phyloP scores from a whole-genome alignment of 2,113 vertebrate species.

The Ciconia stormi region DNA sequence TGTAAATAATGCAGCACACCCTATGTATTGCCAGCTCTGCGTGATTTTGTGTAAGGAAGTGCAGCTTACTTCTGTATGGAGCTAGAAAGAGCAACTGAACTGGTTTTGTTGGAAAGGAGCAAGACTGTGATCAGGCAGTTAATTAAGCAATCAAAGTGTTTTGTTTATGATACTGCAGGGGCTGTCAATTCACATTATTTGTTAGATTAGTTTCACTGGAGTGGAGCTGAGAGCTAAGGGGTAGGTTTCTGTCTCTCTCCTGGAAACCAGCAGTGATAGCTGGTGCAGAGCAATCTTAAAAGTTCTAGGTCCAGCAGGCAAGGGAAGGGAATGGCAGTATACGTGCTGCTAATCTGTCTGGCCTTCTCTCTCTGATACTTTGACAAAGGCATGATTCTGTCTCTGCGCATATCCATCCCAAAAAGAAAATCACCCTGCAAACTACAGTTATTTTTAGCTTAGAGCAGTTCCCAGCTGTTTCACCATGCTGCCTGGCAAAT shows the following conservation, averaged over 20 bases:
- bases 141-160: constrained; percentile 34
- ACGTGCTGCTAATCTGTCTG: neutral
- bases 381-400: neutral
- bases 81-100: neutral
- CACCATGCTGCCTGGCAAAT: neutral
- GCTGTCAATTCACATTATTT: neutral
- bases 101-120: neutral
- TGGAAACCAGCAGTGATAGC: neutral
- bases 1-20: neutral
- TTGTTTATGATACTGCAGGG: neutral
- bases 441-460: neutral
- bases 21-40: neutral
- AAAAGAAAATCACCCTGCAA: neutral
- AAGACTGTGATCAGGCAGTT: neutral
- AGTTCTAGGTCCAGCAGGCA: neutral
- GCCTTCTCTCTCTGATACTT: neutral
- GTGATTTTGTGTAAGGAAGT: neutral
- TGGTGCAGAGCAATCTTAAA: neutral
- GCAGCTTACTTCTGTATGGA: neutral
- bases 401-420: no score
- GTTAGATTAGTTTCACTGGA: neutral
- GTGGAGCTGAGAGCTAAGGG: neutral
- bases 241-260: neutral
- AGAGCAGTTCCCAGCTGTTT: neutral
- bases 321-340: neutral